Evolutionary conservation across 2,888 invertebrate genomes (phyloP).

Genomic region (Ecdyonurus torrentis): DNA sequence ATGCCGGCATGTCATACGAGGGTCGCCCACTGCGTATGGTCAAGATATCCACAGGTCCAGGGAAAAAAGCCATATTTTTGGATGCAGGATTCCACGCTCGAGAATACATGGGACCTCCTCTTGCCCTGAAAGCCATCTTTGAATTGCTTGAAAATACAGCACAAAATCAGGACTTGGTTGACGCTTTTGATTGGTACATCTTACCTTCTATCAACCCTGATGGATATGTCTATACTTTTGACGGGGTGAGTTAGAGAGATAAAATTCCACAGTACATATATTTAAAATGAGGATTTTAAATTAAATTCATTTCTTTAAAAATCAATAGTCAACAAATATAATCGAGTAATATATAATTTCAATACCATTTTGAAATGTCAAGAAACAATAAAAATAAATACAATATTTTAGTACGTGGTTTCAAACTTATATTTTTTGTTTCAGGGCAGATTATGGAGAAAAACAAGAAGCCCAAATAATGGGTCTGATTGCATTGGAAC

Average conservation of each 20-base stretch:
- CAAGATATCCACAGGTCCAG: not conserved
- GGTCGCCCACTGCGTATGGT: conserved; percentile 21
- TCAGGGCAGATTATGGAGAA: conserved; percentile 27
- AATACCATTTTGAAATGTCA: too few relatives aligned
- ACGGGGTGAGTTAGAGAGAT: not conserved
- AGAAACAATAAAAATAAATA: too few relatives aligned
- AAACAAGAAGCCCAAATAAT: conserved; percentile 21
- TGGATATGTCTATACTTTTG: conserved; percentile 26
- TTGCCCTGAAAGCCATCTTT: not conserved
- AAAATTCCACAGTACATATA: too few relatives aligned
- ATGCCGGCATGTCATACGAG: conserved; percentile 20
- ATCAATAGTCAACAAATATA: too few relatives aligned
- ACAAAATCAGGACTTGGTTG: conserved; percentile 17
- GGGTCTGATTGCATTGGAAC: conserved; percentile 16
- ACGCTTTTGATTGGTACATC: conserved; percentile 27
- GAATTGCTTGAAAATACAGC: not conserved
- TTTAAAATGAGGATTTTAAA: too few relatives aligned
- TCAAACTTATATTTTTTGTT: conserved; percentile 16
- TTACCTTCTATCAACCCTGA: conserved; percentile 28
- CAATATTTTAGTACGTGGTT: not conserved
- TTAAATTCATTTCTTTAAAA: too few relatives aligned
- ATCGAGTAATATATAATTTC: too few relatives aligned
- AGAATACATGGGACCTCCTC: conserved; percentile 20
- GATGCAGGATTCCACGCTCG: conserved; percentile 27
- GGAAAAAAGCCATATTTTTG: conserved; percentile 28